Base-by-base conservation (phyloP, 2,113 vertebrate genomes). In the Hyperoodon ampullatus region DNA sequence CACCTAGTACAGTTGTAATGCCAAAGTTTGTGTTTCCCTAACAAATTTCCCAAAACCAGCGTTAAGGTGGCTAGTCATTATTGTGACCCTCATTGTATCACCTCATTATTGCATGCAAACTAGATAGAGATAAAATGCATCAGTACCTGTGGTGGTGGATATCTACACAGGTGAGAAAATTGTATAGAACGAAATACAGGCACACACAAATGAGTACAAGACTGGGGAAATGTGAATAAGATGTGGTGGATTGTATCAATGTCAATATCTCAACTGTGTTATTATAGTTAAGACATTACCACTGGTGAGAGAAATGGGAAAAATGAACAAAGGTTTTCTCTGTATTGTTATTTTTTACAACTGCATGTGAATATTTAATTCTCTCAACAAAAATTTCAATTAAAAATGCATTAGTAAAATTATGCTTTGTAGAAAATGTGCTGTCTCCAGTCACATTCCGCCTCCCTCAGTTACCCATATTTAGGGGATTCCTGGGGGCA, bases 281-380 rank as follows among this genome's bases (percentile, higher is more conserved):
- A 35, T 68, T 75, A 55, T 10, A 70, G 16, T 96, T 95, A 84
- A 84, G 85, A 90, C 70, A 84, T 61, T 35, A 85, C 47, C 30
- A 39, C 3, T 13, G 21, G 47, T 50, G 63, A 78, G 58, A 78
- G 28, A 94, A 28, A 15, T 39, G 61, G 47, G 55, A 26, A 61
- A 86, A 70, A 28, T n/a, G 74, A 82, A 96, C 44, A 87, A 92
- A 95, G 9, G 68, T 63, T 87, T 82, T 77, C 65, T 92, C 15
- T 26, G 47, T 70, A 63, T n/a, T 86, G 21, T 71, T 77, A 19
- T 70, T 85, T 92, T 95, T 92, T 70, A 82, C 55, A 96, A 87
- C 70, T 61, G 47, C 55, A 44, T 35, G 53, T 30, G 23, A 70
- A 60, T 63, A 55, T 92, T 85, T 23, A 83, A 83, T 90, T 58